phyloP scores from a whole-genome alignment of 1,140 invertebrate species.

The Elysia chlorotica region DNA sequence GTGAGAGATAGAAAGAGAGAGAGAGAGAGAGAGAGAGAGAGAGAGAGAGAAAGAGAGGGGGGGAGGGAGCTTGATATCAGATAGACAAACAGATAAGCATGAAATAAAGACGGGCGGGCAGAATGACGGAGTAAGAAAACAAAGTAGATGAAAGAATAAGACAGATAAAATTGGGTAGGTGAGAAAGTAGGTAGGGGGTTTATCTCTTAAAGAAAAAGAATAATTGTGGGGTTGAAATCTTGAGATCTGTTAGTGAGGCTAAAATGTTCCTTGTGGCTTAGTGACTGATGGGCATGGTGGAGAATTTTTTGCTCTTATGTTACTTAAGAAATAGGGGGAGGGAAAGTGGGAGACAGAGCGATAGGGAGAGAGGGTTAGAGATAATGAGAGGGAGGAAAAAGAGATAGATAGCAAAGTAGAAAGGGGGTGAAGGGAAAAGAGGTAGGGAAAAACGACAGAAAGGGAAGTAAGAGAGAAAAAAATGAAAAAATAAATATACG shows the following conservation, averaged over 20 bases:
- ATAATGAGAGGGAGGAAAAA: too few species aligned
- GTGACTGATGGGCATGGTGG: too few species aligned
- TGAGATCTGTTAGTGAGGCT: too few species aligned
- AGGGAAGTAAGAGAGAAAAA: too few species aligned
- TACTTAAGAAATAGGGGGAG: not conserved
- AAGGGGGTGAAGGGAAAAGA: too few species aligned
- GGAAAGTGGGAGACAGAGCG: not conserved
- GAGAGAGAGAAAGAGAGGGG: conserved; percentile 11
- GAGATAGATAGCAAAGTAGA: too few species aligned
- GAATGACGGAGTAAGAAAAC: not conserved
- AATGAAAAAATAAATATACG: too few species aligned
- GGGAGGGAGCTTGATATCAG: not conserved
- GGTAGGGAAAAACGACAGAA: too few species aligned
- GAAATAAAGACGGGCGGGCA: conserved; percentile 4
- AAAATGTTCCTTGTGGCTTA: too few species aligned
- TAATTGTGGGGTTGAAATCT: too few species aligned
- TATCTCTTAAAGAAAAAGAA: too few species aligned
- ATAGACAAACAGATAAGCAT: not conserved
- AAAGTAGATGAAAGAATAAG: not conserved
- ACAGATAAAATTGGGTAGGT: not conserved
- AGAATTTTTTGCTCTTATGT: too few species aligned
- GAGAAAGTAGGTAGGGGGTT: not conserved
- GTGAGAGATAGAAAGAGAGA: conserved; percentile 7
- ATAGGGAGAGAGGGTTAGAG: not conserved
- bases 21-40: conserved; percentile 9